Conservation (phyloP, 2,797 vertebrate species). For the Eospalax fontanierii region DNA sequence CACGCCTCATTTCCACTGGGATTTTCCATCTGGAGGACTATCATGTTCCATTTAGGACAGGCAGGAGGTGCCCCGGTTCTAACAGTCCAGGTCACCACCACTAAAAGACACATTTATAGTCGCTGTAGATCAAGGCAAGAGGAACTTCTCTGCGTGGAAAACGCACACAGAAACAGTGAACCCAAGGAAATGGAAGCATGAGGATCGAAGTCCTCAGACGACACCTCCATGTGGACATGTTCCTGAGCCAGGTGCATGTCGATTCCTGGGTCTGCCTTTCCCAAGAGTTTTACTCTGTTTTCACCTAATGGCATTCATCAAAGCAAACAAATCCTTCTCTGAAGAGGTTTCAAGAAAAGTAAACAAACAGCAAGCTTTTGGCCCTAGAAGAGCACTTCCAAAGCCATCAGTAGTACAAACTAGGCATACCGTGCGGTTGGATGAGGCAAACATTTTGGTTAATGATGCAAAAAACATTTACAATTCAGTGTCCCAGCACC, state of each 20-base stretch:
- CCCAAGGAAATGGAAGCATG: constrained; percentile 84
- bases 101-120: constrained; percentile 92
- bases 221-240: constrained; percentile 80
- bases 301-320: constrained; percentile 92
- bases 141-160: constrained; percentile 93
- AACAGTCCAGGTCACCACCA: constrained; percentile 92
- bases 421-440: constrained; percentile 88
- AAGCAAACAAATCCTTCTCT: constrained; percentile 96
- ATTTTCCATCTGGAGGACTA: constrained; percentile 88
- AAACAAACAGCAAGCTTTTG: constrained; percentile 95
- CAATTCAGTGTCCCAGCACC: too few species aligned
- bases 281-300: constrained; percentile 85
- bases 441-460: constrained; percentile 91
- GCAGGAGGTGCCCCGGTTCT: constrained; percentile 95
- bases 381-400: constrained; percentile 94
- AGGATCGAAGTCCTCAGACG: constrained; percentile 87
- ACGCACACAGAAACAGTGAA: constrained; percentile 90
- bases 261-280: constrained; percentile 85
- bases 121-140: constrained; percentile 93
- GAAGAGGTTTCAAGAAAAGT: constrained; percentile 89
- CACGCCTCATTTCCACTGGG: constrained; percentile 92
- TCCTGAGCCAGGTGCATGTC: constrained; percentile 60
- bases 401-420: constrained; percentile 92
- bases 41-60: constrained; percentile 92
- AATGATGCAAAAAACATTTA: too few species aligned